phyloP scores from a whole-genome alignment of 1,140 invertebrate genomes.

The Bombus confusus region DNA sequence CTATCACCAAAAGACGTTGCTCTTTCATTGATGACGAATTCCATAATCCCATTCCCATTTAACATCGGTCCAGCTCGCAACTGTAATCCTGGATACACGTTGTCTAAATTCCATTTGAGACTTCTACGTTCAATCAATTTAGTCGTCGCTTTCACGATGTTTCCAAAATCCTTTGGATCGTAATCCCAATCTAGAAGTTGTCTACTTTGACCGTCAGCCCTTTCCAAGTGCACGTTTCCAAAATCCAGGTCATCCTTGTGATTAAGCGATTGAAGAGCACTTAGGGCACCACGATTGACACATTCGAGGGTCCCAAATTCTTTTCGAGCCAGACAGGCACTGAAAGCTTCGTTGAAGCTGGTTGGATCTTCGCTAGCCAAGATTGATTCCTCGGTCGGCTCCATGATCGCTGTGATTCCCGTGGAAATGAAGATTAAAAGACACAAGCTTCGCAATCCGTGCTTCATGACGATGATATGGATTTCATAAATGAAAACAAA shows the following conservation, averaged over 20 bases:
- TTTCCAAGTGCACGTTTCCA: slow-evolving; percentile 74
- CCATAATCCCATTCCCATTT: slow-evolving; percentile 86
- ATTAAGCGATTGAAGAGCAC: slow-evolving; percentile 85
- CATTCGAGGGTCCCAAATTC: slow-evolving; percentile 81
- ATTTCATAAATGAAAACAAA: neutral
- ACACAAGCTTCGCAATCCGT: slow-evolving; percentile 60
- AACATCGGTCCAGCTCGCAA: slow-evolving; percentile 87
- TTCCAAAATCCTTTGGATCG: slow-evolving; percentile 88
- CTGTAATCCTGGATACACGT: slow-evolving; percentile 87
- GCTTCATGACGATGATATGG: slow-evolving; percentile 62
- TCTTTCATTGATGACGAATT: slow-evolving; percentile 87
- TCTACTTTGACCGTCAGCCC: slow-evolving; percentile 71
- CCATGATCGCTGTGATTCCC: slow-evolving; percentile 74
- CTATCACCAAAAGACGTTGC: slow-evolving; percentile 69
- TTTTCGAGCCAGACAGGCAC: slow-evolving; percentile 70
- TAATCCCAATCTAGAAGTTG: slow-evolving; percentile 84
- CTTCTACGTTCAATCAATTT: slow-evolving; percentile 87
- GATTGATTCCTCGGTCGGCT: slow-evolving; percentile 55
- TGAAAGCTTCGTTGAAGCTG: slow-evolving; percentile 70
- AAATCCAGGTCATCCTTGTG: slow-evolving; percentile 86
- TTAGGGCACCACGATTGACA: slow-evolving; percentile 87
- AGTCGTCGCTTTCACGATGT: slow-evolving; percentile 87
- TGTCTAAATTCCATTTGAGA: slow-evolving; percentile 88
- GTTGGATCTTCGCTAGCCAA: slow-evolving; percentile 55
- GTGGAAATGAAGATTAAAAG: slow-evolving; percentile 66